These are phyloP conservation scores for Syngnathus floridae DNA, from an alignment of 2,113 vertebrate species.

Conservation along the genomic window DNA sequence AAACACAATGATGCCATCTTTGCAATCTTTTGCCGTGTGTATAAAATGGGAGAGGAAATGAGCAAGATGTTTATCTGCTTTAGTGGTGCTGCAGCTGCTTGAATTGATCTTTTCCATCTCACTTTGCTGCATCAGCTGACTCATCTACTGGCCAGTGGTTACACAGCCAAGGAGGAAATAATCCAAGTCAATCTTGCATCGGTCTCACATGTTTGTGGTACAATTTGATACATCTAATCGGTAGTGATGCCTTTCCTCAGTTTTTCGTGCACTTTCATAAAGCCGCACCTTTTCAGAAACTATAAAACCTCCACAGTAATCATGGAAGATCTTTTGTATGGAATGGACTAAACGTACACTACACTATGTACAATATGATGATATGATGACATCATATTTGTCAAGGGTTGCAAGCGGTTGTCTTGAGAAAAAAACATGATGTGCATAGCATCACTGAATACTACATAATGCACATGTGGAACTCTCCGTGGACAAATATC, in stretches of 20 bases:
- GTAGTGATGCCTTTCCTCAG: not conserved
- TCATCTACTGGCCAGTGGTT: not conserved
- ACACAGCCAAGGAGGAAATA: not conserved
- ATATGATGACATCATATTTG: too few species aligned
- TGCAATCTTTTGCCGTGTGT: slow-evolving; percentile 6
- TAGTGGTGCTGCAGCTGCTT: not conserved
- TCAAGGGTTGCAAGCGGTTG: too few species aligned
- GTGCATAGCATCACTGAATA: too few species aligned
- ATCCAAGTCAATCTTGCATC: slow-evolving; percentile 3
- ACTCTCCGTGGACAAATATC: too few species aligned
- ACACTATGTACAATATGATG: too few species aligned
- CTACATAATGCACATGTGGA: too few species aligned
- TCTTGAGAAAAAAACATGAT: too few species aligned
- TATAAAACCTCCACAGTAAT: not conserved
- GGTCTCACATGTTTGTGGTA: not conserved
- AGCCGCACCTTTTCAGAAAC: not conserved
- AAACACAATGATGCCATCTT: not conserved
- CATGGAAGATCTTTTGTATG: not conserved
- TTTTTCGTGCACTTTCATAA: too few species aligned
- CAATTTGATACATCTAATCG: slow-evolving; percentile 1
- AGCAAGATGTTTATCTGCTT: not conserved
- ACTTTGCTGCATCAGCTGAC: not conserved
- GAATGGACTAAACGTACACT: too few species aligned
- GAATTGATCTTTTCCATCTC: slow-evolving; percentile 6
- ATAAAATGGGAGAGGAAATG: not conserved